Percentiles rank a stretch among this genome's conserved stretches.
phyloP scores from a whole-genome alignment of 2,888 invertebrate genomes.

The Gibbula magus region DNA sequence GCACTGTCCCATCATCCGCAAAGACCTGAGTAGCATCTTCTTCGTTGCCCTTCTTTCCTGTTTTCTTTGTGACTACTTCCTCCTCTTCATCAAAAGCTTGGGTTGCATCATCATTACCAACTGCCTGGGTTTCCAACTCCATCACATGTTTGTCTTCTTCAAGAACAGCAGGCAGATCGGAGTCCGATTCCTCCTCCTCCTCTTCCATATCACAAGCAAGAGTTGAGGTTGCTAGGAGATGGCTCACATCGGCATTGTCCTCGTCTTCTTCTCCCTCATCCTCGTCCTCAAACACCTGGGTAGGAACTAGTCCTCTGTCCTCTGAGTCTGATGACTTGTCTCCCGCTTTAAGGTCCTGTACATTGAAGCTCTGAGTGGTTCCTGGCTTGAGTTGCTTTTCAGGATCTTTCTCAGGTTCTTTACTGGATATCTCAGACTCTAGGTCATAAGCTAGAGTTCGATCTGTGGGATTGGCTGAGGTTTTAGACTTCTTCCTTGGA shows the following conservation, averaged over 20 bases:
- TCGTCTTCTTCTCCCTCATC: conserved; percentile 42
- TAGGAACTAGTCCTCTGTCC: not conserved
- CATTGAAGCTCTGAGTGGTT: not conserved
- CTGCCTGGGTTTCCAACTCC: not conserved
- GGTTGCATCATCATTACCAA: conserved; percentile 26
- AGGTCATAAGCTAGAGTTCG: conserved; percentile 22
- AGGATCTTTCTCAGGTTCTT: not conserved
- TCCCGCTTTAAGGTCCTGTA: conserved; percentile 22
- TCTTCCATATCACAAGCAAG: conserved; percentile 52
- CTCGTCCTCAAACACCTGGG: conserved; percentile 34
- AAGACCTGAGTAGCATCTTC: conserved; percentile 32
- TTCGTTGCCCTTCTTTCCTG: conserved; percentile 24
- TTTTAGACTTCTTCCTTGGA: not conserved
- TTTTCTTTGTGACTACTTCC: not conserved
- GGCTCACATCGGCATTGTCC: conserved; percentile 43
- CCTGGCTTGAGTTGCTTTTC: not conserved
- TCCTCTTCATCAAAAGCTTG: not conserved
- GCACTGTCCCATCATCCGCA: conserved; percentile 29
- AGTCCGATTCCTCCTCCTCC: conserved; percentile 16
- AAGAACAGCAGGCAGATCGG: conserved; percentile 12
- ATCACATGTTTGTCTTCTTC: conserved; percentile 1
- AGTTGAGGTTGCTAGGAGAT: conserved; percentile 55
- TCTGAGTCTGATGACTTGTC: conserved; percentile 39
- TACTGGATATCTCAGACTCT: not conserved
- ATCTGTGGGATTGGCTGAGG: not conserved